phyloP scores from a whole-genome alignment of 2,797 vertebrate species.

The Morelia viridis region DNA sequence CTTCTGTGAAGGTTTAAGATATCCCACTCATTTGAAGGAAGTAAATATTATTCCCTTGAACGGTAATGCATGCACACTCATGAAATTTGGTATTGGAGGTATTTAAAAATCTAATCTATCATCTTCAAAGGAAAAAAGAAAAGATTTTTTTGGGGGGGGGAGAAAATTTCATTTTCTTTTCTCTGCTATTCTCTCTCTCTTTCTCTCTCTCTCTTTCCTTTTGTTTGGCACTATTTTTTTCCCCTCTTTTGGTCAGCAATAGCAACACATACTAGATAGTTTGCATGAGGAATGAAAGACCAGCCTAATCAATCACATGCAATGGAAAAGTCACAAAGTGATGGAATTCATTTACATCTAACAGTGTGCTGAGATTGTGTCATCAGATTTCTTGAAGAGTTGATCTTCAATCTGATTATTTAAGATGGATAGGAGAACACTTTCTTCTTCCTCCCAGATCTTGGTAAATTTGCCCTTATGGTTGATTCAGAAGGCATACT shows the following conservation, averaged over 20 bases:
- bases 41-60: background rate
- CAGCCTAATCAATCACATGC: background rate
- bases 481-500: too few species aligned
- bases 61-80: too few species aligned
- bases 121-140: slow-evolving; percentile 17
- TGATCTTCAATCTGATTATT: background rate
- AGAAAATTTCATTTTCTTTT: slow-evolving; percentile 34
- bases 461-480: too few species aligned
- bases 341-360: background rate
- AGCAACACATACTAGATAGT: background rate
- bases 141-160: slow-evolving; percentile 19
- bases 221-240: slow-evolving; percentile 17
- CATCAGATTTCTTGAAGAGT: background rate
- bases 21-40: background rate
- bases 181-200: slow-evolving; percentile 13
- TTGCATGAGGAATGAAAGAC: background rate
- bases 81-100: background rate
- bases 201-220: background rate
- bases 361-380: background rate
- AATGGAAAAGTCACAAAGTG: background rate
- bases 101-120: background rate
- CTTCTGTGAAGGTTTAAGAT: background rate
- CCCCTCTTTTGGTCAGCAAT: fast-evolving
- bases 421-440: too few species aligned
- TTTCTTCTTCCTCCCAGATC: too few species aligned